Evolutionary conservation across 1,140 invertebrate genomes (phyloP).

Genomic region (Drosophila seguyi): DNA sequence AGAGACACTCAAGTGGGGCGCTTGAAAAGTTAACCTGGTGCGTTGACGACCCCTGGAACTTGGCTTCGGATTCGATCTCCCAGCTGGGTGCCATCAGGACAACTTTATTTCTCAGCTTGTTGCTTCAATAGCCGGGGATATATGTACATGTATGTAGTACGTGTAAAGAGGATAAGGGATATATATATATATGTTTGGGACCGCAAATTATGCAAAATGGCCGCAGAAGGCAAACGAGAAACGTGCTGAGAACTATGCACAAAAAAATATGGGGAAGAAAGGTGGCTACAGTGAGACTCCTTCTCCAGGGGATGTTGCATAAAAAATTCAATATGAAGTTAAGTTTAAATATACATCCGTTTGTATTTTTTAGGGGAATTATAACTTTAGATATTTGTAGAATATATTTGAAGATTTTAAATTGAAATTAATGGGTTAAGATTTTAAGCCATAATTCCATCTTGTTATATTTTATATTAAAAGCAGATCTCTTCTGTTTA

Average conservation of each 20-base stretch:
- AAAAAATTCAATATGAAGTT: not conserved
- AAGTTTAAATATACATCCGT: not conserved
- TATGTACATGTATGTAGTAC: conserved; percentile 9
- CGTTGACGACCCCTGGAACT: conserved; percentile 20
- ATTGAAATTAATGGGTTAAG: not conserved
- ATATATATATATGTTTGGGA: not conserved
- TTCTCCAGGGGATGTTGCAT: not conserved
- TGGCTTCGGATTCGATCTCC: conserved; percentile 12
- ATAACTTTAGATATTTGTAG: too few relatives aligned
- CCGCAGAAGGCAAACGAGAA: conserved; percentile 25
- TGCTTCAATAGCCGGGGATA: conserved; percentile 17
- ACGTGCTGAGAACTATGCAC: conserved; percentile 5
- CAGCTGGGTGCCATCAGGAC: conserved; percentile 36
- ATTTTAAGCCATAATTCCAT: not conserved
- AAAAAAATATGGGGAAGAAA: not conserved
- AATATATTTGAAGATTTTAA: not conserved
- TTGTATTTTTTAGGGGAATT: not conserved
- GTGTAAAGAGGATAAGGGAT: conserved; percentile 8
- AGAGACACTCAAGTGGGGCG: conserved; percentile 13
- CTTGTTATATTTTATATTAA: not conserved
- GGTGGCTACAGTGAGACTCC: conserved; percentile 1
- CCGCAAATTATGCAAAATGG: conserved; percentile 51
- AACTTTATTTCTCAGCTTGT: conserved; percentile 36
- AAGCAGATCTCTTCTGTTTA: not conserved
- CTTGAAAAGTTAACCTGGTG: conserved; percentile 25